Conservation (phyloP, 2,888 invertebrate species). For the Tachina lurida region DNA sequence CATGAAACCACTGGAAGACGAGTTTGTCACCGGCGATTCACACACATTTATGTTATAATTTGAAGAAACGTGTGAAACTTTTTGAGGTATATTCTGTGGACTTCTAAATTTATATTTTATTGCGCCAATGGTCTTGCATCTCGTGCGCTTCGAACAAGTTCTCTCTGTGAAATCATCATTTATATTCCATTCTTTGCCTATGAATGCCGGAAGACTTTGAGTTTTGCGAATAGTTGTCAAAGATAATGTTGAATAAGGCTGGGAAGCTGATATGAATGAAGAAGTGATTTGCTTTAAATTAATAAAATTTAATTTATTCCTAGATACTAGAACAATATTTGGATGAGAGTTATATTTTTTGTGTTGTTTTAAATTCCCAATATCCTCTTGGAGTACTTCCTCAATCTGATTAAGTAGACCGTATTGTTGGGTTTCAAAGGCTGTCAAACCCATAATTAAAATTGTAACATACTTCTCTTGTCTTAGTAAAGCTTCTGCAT, state of each 20-base stretch:
- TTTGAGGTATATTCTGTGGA: slow-evolving; percentile 39
- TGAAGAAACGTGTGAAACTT: background rate
- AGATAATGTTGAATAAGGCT: slow-evolving; percentile 22
- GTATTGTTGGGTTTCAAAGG: slow-evolving; percentile 86
- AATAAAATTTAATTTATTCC: background rate
- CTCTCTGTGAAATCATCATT: slow-evolving; percentile 60
- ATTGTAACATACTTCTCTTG: slow-evolving; percentile 86
- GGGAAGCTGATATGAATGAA: slow-evolving; percentile 1
- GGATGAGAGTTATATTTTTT: slow-evolving; percentile 84
- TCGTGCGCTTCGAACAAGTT: slow-evolving; percentile 34
- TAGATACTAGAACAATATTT: slow-evolving; percentile 83
- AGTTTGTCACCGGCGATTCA: slow-evolving; percentile 18
- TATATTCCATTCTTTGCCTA: slow-evolving; percentile 36
- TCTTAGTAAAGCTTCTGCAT: slow-evolving; percentile 85
- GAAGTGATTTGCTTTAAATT: background rate
- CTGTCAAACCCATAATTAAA: slow-evolving; percentile 86
- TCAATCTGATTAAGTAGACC: slow-evolving; percentile 86
- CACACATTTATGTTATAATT: background rate
- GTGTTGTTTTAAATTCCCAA: slow-evolving; percentile 75
- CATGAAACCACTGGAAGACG: slow-evolving; percentile 47
- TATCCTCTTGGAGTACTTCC: slow-evolving; percentile 81
- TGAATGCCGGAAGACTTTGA: slow-evolving; percentile 73
- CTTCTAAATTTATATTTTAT: slow-evolving; percentile 74
- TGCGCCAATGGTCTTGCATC: slow-evolving; percentile 83
- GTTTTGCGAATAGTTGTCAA: slow-evolving; percentile 73